Conservation (phyloP, 2,113 vertebrate genomes). For the Odocoileus virginianus region DNA sequence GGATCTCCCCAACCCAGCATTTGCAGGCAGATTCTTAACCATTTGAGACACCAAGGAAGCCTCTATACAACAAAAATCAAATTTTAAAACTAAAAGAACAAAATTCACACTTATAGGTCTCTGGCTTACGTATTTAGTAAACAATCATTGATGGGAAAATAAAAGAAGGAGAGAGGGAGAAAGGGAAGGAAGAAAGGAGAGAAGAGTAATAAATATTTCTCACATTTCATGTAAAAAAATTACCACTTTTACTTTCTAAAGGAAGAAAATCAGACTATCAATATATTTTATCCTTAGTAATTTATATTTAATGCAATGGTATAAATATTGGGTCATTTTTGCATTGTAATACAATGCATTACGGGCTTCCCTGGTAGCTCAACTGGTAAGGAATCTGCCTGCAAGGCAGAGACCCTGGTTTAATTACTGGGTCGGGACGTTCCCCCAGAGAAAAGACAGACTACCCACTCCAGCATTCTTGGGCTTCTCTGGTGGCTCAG, state of each 20-base stretch:
- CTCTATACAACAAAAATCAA: background rate
- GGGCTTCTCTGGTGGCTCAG: background rate
- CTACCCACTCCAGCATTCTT: background rate
- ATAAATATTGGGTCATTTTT: background rate
- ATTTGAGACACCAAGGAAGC: background rate
- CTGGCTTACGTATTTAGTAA: background rate
- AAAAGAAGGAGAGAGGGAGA: background rate
- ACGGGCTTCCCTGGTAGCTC: background rate
- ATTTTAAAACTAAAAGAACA: background rate
- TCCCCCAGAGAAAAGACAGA: background rate
- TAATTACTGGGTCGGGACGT: background rate
- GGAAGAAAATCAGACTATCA: background rate
- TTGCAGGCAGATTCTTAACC: background rate
- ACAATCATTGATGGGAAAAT: background rate
- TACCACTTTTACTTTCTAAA: background rate
- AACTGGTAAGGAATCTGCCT: background rate
- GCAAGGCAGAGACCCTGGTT: background rate
- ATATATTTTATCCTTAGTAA: background rate
- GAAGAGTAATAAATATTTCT: background rate
- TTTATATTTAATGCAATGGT: background rate
- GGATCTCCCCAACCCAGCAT: background rate
- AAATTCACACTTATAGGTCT: background rate
- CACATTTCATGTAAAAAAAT: background rate
- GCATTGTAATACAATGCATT: background rate
- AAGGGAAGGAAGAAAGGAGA: background rate